phyloP scores from a whole-genome alignment of 2,113 vertebrate genomes.

The Ifrita kowaldi region DNA sequence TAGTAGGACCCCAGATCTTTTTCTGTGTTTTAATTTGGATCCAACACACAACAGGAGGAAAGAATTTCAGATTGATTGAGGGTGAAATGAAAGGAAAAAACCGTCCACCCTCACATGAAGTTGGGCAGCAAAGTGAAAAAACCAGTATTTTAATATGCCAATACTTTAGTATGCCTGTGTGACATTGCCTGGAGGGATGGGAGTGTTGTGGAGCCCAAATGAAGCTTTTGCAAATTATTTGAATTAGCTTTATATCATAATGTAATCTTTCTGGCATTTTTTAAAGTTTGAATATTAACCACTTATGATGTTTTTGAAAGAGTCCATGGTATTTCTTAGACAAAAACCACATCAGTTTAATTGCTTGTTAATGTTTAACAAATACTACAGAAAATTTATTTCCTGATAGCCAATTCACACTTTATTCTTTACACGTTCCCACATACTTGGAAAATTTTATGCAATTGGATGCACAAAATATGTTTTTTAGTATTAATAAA shows the following conservation, averaged over 20 bases:
- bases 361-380: neutral
- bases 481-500: neutral
- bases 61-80: neutral
- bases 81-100: neutral
- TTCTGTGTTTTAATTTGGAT: neutral
- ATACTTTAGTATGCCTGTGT: neutral
- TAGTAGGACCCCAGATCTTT: neutral
- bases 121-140: neutral
- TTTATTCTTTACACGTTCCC: neutral
- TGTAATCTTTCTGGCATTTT: neutral
- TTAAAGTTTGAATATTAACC: neutral
- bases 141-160: neutral
- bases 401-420: neutral
- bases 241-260: neutral
- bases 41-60: neutral
- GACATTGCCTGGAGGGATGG: neutral
- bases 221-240: neutral
- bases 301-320: neutral
- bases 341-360: neutral
- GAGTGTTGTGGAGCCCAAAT: neutral
- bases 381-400: neutral
- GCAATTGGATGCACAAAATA: neutral
- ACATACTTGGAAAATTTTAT: neutral
- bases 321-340: neutral
- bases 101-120: neutral